Percentiles rank a stretch among this genome's conserved stretches.
phyloP scores from a whole-genome alignment of 2,113 vertebrate species.

The Mirounga angustirostris region DNA sequence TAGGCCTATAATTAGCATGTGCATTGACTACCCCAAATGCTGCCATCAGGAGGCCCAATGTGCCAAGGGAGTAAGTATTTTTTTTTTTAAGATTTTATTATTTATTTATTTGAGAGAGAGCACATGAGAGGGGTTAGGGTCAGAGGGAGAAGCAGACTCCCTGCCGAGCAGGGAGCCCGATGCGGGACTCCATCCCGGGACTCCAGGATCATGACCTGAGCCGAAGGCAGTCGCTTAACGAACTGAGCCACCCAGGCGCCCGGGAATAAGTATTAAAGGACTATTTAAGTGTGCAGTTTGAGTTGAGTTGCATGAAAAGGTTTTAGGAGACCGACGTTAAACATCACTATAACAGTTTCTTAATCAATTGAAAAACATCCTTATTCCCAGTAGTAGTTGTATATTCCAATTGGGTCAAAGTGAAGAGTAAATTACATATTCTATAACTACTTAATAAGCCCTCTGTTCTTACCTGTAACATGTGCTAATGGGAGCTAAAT shows the following conservation, averaged over 20 bases:
- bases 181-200: no score
- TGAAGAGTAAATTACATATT: constrained; percentile 72
- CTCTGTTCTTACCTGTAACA: constrained; percentile 67
- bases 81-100: no score
- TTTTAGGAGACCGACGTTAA: constrained; percentile 45
- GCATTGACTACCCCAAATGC: background rate
- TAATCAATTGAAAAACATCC: constrained; percentile 71
- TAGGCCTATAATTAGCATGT: background rate
- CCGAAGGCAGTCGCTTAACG: no score
- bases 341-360: constrained; percentile 46
- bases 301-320: background rate
- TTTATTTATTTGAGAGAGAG: no score
- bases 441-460: constrained; percentile 71
- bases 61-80: background rate
- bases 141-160: no score
- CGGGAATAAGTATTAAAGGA: background rate
- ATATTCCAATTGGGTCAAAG: constrained; percentile 50
- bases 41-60: background rate
- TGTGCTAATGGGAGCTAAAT: constrained; percentile 55
- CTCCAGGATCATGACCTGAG: no score
- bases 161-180: no score
- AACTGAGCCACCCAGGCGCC: no score
- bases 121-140: no score
- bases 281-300: background rate
- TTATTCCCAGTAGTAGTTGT: constrained; percentile 48